These are phyloP conservation scores for Meloidogyne floridensis DNA, from an alignment of 1,140 invertebrate species.

Conservation along the genomic window DNA sequence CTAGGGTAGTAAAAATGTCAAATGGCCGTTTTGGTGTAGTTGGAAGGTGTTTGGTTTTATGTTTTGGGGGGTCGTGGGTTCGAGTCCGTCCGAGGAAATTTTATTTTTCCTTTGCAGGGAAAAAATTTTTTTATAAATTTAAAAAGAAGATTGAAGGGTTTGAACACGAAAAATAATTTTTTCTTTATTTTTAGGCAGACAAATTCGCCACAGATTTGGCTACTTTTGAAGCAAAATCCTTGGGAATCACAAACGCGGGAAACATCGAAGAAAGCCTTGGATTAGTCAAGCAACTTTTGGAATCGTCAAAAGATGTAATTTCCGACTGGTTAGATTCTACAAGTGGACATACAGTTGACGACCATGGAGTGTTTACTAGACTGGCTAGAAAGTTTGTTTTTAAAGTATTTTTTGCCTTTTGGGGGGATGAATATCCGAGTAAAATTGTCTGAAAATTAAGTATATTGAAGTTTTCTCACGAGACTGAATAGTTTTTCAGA, in stretches of 20 bases:
- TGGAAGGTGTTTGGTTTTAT: background rate
- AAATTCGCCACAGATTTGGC: conserved; percentile 18
- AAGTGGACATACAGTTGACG: conserved; percentile 78
- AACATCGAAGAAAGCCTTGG: background rate
- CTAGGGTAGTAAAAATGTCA: no score
- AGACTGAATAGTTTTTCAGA: no score
- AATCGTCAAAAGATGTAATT: conserved; percentile 74
- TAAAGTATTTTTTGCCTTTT: background rate
- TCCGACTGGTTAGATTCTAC: conserved; percentile 89
- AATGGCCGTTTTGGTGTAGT: conserved; percentile 47
- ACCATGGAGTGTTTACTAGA: conserved; percentile 85
- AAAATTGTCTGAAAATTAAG: no score
- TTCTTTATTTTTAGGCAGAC: background rate
- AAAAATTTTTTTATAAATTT: no score
- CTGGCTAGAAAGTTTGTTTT: conserved; percentile 68
- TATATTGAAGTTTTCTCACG: no score
- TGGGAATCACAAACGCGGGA: background rate
- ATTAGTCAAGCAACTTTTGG: conserved; percentile 30
- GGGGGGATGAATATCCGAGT: background rate
- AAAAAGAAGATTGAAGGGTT: no score
- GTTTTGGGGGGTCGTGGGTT: background rate
- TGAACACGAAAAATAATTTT: no score
- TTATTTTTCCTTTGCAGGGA: no score
- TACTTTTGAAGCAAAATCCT: conserved; percentile 7
- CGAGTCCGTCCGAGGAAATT: no score